These are phyloP conservation scores for Motacilla alba DNA, from an alignment of 2,113 vertebrate species.

Conservation along the genomic window DNA sequence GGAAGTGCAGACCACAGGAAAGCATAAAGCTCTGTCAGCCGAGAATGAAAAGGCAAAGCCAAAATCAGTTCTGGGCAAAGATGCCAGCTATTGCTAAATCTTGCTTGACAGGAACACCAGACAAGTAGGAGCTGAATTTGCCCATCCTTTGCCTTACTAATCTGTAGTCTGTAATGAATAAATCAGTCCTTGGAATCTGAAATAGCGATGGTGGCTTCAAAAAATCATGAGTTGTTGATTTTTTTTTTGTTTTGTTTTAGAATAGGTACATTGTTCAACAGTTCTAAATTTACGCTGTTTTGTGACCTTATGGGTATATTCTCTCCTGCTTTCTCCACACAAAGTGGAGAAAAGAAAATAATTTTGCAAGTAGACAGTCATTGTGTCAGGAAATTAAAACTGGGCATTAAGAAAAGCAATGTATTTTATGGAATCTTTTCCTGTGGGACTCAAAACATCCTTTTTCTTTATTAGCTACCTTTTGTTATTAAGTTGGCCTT, in stretches of 20 bases:
- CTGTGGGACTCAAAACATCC: background rate
- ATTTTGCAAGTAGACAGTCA: background rate
- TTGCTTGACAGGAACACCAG: background rate
- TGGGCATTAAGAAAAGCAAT: background rate
- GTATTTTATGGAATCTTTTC: background rate
- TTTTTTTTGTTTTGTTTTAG: background rate
- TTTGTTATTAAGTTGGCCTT: background rate
- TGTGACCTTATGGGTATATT: background rate
- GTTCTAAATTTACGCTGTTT: background rate
- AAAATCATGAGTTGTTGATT: background rate
- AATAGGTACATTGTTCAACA: background rate
- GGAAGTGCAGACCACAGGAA: background rate
- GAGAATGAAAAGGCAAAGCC: background rate
- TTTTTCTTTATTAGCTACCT: background rate
- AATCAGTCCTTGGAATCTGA: background rate
- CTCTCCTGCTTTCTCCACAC: background rate
- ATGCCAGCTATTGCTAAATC: background rate
- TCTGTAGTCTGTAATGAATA: background rate
- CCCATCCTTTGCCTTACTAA: background rate
- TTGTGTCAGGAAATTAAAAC: background rate
- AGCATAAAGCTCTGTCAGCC: background rate
- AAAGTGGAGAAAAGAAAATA: background rate
- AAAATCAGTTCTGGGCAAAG: background rate
- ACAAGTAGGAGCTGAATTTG: background rate
- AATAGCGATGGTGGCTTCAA: background rate